Evolutionary conservation across 2,113 vertebrate genomes (phyloP).

Genomic region (Strigops habroptila): DNA sequence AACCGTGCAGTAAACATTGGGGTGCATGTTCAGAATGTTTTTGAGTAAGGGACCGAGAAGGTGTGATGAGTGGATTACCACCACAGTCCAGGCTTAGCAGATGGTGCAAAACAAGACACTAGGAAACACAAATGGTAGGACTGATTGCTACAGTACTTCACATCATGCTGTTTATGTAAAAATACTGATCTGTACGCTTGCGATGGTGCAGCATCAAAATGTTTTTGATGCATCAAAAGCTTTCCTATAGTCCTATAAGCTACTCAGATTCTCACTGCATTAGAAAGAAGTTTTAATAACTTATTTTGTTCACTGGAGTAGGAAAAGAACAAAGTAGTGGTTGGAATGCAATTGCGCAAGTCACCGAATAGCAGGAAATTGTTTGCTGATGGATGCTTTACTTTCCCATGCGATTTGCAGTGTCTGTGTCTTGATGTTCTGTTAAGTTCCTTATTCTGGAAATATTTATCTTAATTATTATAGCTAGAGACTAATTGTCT

Average conservation of each 20-base stretch:
- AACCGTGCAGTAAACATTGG: fast-evolving
- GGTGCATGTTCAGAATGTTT: neutral
- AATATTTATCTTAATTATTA: constrained; percentile 42
- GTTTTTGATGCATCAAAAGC: neutral
- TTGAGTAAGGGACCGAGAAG: neutral
- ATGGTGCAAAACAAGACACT: neutral
- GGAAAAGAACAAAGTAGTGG: neutral
- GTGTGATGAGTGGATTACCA: neutral
- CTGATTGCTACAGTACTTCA: neutral
- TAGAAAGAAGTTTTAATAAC: neutral
- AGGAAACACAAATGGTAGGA: neutral
- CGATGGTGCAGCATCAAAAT: neutral
- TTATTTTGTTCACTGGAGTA: neutral
- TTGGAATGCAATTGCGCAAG: neutral
- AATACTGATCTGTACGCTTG: neutral
- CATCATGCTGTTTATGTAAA: neutral
- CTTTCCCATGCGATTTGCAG: neutral
- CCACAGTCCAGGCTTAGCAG: neutral
- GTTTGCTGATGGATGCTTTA: neutral
- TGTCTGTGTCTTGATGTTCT: constrained; percentile 2
- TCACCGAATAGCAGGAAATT: neutral
- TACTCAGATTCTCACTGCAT: neutral
- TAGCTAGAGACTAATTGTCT: constrained; percentile 26
- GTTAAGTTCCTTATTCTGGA: constrained; percentile 4
- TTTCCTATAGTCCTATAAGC: neutral